Evolutionary conservation across 2,888 invertebrate species (phyloP), one percentile per base, ranked within the genome.

Genomic region (Leucophora obtusa): DNA sequence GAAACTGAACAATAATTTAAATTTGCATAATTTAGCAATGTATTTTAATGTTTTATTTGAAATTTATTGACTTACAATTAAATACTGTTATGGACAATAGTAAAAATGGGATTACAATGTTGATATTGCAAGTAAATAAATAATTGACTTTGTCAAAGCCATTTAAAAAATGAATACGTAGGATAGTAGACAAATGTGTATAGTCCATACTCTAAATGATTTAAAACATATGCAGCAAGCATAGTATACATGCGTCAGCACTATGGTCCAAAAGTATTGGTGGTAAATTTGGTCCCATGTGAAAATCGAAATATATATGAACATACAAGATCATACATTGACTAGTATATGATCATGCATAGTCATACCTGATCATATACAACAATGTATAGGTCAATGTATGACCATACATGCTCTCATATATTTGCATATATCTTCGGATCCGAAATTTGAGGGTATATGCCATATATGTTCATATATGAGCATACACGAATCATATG

Each of bases 71-170:
- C 76, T 68, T 58, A 8, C 72, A 68, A 72, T 72, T 62, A 59
- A 63, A 53, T 72, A 68, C 72, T 63, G 63, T 72, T 60, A 33
- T 60, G 65, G 6, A 15, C 68, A 65, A 51, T 15, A 75, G 68
- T 53, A 24, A 54, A 65, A 72, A 65, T n/a, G 15, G 72, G 69
- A 76, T 76, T 76, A 69, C 75, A 72, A 72, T 75, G 68, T 68
- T 66, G 51, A 58, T 76, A 60, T 69, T 80, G 72, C 53, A 58
- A 72, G 50, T 60, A 63, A 72, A 80, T 76, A 76, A 80, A 80
- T 76, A 73, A 72, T 73, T 69, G 76, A 54, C 72, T 73, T 72
- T 72, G 69, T 59, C 58, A 69, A 76, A 72, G 47, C n/a, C 53
- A 24, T 76, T 75, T 33, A 6, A 50, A 62, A 71, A 51, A 28